phyloP scores from a whole-genome alignment of 2,888 invertebrate species.

The Sinhomidia bicolor region DNA sequence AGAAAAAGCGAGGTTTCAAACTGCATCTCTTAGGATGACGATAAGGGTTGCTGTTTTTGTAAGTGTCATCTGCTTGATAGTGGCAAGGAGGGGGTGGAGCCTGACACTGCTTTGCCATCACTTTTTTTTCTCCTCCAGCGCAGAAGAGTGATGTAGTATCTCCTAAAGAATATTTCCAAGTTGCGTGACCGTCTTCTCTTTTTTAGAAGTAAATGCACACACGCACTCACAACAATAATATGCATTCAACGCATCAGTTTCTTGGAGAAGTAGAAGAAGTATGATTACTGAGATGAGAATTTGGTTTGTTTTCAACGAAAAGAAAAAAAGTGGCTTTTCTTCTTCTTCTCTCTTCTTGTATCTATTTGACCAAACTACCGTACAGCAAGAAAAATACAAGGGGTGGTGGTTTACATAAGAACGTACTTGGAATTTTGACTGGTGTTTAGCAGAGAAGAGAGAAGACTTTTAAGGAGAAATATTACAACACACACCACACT shows the following conservation, averaged over 20 bases:
- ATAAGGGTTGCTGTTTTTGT: background rate
- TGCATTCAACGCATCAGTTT: background rate
- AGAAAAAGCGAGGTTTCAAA: background rate
- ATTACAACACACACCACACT: background rate
- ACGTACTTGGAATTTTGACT: slow-evolving; percentile 38
- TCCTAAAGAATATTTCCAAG: background rate
- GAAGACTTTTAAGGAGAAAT: slow-evolving; percentile 33
- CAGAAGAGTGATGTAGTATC: background rate
- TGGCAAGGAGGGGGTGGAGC: background rate
- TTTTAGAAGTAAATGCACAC: background rate
- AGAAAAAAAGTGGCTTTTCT: background rate
- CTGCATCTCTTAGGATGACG: background rate
- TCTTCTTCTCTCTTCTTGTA: background rate
- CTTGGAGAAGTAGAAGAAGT: background rate
- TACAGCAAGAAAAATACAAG: slow-evolving; percentile 7
- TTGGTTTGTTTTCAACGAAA: background rate
- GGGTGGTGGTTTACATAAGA: background rate
- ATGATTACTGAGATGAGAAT: background rate
- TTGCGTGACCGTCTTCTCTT: slow-evolving; percentile 28
- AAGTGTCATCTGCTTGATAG: background rate
- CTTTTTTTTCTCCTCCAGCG: slow-evolving; percentile 1
- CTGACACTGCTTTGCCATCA: background rate
- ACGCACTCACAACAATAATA: background rate
- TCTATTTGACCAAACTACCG: background rate
- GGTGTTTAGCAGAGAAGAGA: background rate